Evolutionary conservation across 2,797 vertebrate species (phyloP), one percentile per base, ranked within the genome.

Genomic region (Uromys caudimaculatus): DNA sequence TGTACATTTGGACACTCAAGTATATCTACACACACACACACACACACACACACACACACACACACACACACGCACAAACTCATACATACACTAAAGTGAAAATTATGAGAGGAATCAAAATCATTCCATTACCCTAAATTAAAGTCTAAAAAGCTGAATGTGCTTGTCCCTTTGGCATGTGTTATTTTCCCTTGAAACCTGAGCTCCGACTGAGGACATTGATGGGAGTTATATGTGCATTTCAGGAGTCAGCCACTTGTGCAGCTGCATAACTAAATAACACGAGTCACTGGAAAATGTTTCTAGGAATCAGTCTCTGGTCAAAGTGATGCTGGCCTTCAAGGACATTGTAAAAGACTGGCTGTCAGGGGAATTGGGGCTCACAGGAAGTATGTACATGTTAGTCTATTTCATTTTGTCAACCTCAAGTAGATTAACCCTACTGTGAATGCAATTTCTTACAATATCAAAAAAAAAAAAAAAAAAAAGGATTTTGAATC

Each of bases 151-250:
- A 92, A 89, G 71, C 54, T 62, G 76, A 90, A 94, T 17, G 27
- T 62, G 58, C 23, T 89, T 29, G 60, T 16, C 78, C 27, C 32
- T 47, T 64, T 91, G 86, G 24, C 19, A 93, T 19, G 1, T 62
- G 84, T 96, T 77, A 86, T 62, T 89, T 50, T 56, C 35, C 24
- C 83, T 67, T 81, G 38, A 91, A 93, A 84, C 73, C 86, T 13
- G 27, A 89, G 19, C 11, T 91, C 73, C 24, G 67, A 83, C 35
- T 76, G 17, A 50, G 81, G 88, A 94, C 1, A 78, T 1, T 50
- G 95, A 91, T 60, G 56, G 47, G 71, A 91, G 24, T 27, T 75
- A 13, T 12, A 78, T 62, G n/a, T 9, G 58, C 64, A 82, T 71
- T 73, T 54, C 67, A 38, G 52, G 44, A 83, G 50, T 78, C 87